Percentiles rank a stretch among this genome's conserved stretches.
Evolutionary conservation across 2,888 invertebrate genomes (phyloP).

Genomic region (Acanthosepion lycidas): DNA sequence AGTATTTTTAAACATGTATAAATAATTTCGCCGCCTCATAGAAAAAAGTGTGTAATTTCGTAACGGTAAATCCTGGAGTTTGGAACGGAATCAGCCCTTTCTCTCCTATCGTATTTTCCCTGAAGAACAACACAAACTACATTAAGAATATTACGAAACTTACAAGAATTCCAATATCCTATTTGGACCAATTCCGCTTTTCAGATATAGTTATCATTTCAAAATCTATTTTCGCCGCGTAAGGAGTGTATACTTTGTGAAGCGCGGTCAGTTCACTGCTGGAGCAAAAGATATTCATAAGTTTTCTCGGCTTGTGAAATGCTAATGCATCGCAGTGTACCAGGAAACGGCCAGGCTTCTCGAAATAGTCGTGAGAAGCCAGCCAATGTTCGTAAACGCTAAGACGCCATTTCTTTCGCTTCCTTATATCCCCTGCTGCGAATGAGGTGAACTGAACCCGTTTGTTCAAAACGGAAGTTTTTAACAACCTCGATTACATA

Average conservation of each 20-base stretch:
- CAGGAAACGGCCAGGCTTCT: not conserved
- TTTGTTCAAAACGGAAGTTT: too few species aligned
- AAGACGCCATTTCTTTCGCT: not conserved
- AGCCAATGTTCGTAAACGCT: not conserved
- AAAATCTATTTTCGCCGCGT: not conserved
- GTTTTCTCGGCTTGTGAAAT: conserved; percentile 1
- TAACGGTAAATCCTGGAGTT: too few species aligned
- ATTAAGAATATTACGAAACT: not conserved
- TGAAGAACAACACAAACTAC: not conserved
- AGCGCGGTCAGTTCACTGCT: not conserved
- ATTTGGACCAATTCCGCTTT: conserved; percentile 10
- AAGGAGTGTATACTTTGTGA: not conserved
- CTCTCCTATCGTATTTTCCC: too few species aligned
- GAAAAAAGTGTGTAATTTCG: too few species aligned
- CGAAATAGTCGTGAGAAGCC: not conserved
- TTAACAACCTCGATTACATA: too few species aligned
- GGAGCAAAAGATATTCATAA: conserved; percentile 8
- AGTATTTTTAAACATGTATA: too few species aligned
- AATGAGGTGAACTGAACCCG: too few species aligned
- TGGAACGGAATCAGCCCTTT: too few species aligned
- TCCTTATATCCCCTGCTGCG: too few species aligned
- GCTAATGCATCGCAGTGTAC: not conserved
- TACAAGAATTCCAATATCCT: conserved; percentile 15
- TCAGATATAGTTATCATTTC: conserved; percentile 7
- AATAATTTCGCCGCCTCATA: too few species aligned